A percentile compares a stretch with the other conserved stretches of the same genome.
Evolutionary conservation across 2,888 invertebrate species (phyloP).

Genomic region (Clistopyga incitator): DNA sequence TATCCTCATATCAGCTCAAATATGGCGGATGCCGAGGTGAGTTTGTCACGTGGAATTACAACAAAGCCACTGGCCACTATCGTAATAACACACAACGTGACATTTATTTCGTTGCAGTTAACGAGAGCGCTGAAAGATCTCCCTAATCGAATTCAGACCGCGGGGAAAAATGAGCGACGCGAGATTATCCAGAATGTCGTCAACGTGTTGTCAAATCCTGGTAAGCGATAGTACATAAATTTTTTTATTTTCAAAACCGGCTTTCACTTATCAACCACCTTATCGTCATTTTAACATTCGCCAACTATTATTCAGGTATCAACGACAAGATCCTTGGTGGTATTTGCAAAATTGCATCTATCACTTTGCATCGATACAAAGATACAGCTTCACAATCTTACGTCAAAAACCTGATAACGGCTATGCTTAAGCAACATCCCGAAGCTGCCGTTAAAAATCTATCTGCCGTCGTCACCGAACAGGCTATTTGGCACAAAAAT

Average conservation of each 20-base stretch:
- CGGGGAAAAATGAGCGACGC: conserved; percentile 89
- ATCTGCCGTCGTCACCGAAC: conserved; percentile 87
- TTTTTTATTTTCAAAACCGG: background rate
- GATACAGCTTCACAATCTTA: conserved; percentile 92
- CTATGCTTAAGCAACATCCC: conserved; percentile 88
- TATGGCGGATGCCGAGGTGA: conserved; percentile 90
- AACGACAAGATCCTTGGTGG: conserved; percentile 91
- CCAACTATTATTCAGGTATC: conserved; percentile 91
- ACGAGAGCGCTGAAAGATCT: conserved; percentile 90
- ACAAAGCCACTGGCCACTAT: conserved; percentile 68
- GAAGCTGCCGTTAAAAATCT: conserved; percentile 90
- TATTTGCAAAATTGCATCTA: conserved; percentile 91
- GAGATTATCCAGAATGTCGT: conserved; percentile 89
- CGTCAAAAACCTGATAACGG: conserved; percentile 89
- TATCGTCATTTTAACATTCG: conserved; percentile 41
- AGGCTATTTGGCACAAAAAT: conserved; percentile 88
- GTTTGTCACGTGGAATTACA: conserved; percentile 84
- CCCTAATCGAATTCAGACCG: conserved; percentile 90
- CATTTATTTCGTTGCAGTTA: conserved; percentile 85
- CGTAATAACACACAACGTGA: conserved; percentile 27
- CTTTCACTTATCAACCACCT: background rate
- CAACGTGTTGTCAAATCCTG: conserved; percentile 90
- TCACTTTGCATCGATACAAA: conserved; percentile 92
- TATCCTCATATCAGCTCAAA: conserved; percentile 77
- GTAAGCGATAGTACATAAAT: conserved; percentile 85